Evolutionary conservation across 1,140 invertebrate genomes (phyloP).

Genomic region (Macrotrachela quadricornifera): DNA sequence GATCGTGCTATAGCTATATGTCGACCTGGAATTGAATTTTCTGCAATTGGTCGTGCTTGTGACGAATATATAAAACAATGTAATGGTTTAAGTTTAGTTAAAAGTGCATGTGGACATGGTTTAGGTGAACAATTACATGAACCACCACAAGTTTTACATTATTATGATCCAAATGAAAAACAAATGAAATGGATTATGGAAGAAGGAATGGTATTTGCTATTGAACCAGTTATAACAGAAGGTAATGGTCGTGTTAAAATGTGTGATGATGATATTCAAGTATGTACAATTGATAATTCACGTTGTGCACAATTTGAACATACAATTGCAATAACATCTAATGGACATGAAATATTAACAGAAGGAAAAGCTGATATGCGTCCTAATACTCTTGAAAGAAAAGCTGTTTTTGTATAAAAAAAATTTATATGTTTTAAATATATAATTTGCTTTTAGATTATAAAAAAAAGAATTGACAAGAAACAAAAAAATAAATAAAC

Average conservation of each 20-base stretch:
- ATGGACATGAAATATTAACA: conserved; percentile 25
- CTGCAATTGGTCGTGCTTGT: conserved; percentile 42
- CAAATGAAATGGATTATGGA: conserved; percentile 48
- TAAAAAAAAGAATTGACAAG: too few species aligned
- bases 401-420: too few species aligned
- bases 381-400: too few species aligned
- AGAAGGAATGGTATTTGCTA: conserved; percentile 73
- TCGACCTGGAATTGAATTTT: conserved; percentile 48
- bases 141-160: conserved; percentile 62
- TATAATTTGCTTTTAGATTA: too few species aligned
- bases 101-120: conserved; percentile 66
- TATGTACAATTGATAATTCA: conserved; percentile 49
- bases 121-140: conserved; percentile 79
- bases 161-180: conserved; percentile 20
- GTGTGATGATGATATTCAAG: conserved; percentile 67
- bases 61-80: conserved; percentile 35
- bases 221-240: conserved; percentile 65
- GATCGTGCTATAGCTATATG: conserved; percentile 52
- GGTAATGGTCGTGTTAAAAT: conserved; percentile 44
- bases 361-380: background rate
- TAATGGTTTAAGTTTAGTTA: conserved; percentile 45
- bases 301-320: conserved; percentile 73
- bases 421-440: too few species aligned
- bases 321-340: conserved; percentile 57
- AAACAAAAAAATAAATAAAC: too few species aligned